Percentiles rank a stretch among this genome's conserved stretches.
These are phyloP conservation scores for Larimichthys crocea DNA, from an alignment of 2,113 vertebrate genomes.

Conservation along the genomic window DNA sequence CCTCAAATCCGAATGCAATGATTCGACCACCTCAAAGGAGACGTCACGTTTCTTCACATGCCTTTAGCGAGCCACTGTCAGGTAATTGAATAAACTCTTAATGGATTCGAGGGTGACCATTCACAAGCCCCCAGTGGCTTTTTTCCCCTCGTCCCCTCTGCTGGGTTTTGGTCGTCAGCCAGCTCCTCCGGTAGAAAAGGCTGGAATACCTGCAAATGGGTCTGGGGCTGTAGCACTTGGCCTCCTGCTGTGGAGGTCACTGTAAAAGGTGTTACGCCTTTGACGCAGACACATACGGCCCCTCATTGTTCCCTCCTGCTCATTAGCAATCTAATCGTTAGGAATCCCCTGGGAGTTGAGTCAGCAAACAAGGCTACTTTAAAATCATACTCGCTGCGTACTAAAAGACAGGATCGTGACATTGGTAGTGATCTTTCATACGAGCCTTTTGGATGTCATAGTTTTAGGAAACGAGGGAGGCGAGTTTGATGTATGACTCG, in stretches of 20 bases:
- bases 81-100: slow-evolving; percentile 53
- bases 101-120: slow-evolving; percentile 47
- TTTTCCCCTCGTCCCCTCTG: slow-evolving; percentile 14
- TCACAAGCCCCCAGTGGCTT: neutral
- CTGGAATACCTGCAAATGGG: slow-evolving; percentile 36
- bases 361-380: neutral
- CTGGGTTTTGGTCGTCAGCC: slow-evolving; percentile 26
- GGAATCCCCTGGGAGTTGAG: neutral
- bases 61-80: slow-evolving; percentile 27
- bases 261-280: slow-evolving; percentile 46
- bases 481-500: slow-evolving; percentile 45
- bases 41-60: slow-evolving; percentile 21
- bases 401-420: slow-evolving; percentile 1
- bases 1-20: slow-evolving; percentile 30
- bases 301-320: slow-evolving; percentile 41
- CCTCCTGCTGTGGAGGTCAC: slow-evolving; percentile 52
- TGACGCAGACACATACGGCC: slow-evolving; percentile 13
- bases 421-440: neutral
- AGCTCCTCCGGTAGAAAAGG: slow-evolving; percentile 8
- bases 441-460: neutral
- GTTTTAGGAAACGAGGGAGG: slow-evolving; percentile 32
- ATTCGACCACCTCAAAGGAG: slow-evolving; percentile 32
- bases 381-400: neutral
- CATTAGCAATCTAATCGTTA: slow-evolving; percentile 51
- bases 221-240: neutral